phyloP scores from a whole-genome alignment of 2,113 vertebrate genomes.

The Labeo rohita region DNA sequence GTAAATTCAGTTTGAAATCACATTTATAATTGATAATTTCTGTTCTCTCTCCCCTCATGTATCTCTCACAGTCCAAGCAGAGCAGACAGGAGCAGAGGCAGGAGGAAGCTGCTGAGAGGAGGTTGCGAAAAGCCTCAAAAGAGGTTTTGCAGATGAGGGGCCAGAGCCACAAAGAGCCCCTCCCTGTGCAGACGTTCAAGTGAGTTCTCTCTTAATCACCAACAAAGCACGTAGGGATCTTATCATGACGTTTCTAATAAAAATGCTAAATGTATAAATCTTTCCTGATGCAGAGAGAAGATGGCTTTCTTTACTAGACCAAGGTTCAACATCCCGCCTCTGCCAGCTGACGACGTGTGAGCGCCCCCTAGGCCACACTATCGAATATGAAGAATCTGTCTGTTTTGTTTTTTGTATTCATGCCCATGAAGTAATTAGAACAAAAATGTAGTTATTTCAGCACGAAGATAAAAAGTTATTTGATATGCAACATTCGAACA shows the following conservation, averaged over 20 bases:
- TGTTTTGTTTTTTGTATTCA: slow-evolving; percentile 69
- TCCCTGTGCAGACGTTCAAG: slow-evolving; percentile 97
- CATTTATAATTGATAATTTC: background rate
- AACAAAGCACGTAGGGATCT: background rate
- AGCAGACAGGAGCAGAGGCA: slow-evolving; percentile 92
- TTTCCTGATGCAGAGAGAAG: slow-evolving; percentile 87
- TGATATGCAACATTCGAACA: slow-evolving; percentile 84
- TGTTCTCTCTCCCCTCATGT: background rate
- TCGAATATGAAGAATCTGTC: slow-evolving; percentile 91
- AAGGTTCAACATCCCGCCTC: slow-evolving; percentile 95
- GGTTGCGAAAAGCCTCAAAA: slow-evolving; percentile 94
- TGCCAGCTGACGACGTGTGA: slow-evolving; percentile 98
- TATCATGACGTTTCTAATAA: background rate
- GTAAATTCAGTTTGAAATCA: background rate
- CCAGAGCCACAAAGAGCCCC: slow-evolving; percentile 90
- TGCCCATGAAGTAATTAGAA: slow-evolving; percentile 91
- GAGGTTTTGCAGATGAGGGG: slow-evolving; percentile 93
- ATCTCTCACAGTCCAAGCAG: slow-evolving; percentile 82
- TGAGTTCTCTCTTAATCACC: slow-evolving; percentile 59
- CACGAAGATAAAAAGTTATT: slow-evolving; percentile 67
- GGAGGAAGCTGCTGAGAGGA: slow-evolving; percentile 92
- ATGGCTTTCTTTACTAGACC: slow-evolving; percentile 99
- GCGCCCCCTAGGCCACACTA: slow-evolving; percentile 70
- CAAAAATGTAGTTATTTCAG: slow-evolving; percentile 75
- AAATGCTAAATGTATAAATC: background rate